Conservation (phyloP, 2,113 vertebrate genomes). For the Rhea americana region DNA sequence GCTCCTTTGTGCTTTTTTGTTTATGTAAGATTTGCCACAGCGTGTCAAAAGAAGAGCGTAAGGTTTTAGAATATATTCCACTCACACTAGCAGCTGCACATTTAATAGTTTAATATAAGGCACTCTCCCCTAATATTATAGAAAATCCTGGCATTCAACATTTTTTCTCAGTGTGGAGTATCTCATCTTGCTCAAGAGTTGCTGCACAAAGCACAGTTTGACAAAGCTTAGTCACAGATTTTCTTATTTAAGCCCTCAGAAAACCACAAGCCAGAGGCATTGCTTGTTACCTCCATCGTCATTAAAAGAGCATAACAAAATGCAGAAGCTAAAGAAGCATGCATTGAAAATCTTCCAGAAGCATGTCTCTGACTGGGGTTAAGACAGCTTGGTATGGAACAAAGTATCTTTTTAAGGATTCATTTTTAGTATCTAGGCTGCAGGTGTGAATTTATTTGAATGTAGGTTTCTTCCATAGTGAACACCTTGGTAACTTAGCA, state of each 20-base stretch:
- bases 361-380: background rate
- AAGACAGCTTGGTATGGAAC: background rate
- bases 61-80: background rate
- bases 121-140: background rate
- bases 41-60: background rate
- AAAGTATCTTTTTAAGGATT: background rate
- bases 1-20: background rate
- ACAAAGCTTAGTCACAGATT: background rate
- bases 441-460: background rate
- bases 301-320: background rate
- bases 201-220: background rate
- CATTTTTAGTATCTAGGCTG: background rate
- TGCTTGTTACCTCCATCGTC: background rate
- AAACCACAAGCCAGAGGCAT: background rate
- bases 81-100: background rate
- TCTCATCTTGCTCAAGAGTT: background rate
- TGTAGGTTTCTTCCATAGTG: background rate
- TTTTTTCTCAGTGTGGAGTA: background rate
- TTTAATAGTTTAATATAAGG: background rate
- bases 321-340: accelerated
- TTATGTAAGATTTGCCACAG: background rate
- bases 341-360: background rate
- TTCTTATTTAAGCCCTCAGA: background rate
- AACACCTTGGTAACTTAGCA: background rate
- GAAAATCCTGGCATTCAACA: background rate